Base-by-base conservation (phyloP, 1,140 invertebrate species). In the Plutomurus gul region DNA sequence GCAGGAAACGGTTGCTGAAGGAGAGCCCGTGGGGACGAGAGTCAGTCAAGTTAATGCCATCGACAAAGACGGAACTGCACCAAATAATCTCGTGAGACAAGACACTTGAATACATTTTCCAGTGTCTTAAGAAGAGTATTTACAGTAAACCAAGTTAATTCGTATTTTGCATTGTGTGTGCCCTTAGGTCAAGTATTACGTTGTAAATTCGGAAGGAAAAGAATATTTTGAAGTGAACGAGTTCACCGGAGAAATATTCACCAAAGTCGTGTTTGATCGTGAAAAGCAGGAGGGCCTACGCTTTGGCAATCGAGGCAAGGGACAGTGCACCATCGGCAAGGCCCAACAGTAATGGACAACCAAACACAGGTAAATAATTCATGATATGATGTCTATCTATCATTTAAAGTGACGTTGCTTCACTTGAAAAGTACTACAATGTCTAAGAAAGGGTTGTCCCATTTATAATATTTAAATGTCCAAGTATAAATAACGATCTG, bases 41-140 rank as follows among this genome's bases (percentile, higher is more conserved):
- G 96, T 99, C 76, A 96, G 95, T 25, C 95, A 97, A 88, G 95
- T 99, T 82, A 94, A 96, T 86, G 96, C 97, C 25, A 95, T 96
- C 60, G 97, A 99, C 88, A 96, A 95, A 86, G 97, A 99, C 87
- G 95, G 95, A 84, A 97, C 95, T 27, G 94, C 93, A 84, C 95
- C 95, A 22, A 96, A 96, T 87, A 97, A 96, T 88, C 91, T 95
- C 90, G 95, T 96, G 88, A 79, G 82, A n/a, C n/a, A n/a, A n/a
- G n/a, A n/a, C n/a, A n/a, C n/a, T n/a, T n/a, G n/a, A 40, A 5
- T 20, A 10, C 18, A 43, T 25, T n/a, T 39, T 70, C 60, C 40
- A 43, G 40, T 70, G 25, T n/a, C n/a, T n/a, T n/a, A n/a, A n/a
- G n/a, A n/a, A n/a, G n/a, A n/a, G n/a, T n/a, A 10, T 10, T 3